These are phyloP conservation scores for Dendrocopos noguchii DNA, from an alignment of 2,113 vertebrate species.

Conservation along the genomic window DNA sequence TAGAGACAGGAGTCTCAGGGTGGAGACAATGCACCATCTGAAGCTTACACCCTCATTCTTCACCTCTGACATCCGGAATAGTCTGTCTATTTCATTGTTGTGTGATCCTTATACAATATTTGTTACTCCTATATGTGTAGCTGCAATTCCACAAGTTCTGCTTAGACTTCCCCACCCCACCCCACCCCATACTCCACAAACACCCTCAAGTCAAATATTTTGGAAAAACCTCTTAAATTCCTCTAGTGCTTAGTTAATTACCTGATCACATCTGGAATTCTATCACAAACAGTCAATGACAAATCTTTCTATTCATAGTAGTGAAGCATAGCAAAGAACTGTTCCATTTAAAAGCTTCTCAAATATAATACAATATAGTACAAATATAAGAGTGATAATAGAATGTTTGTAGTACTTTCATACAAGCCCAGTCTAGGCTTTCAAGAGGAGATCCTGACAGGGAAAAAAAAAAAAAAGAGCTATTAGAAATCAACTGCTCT, in stretches of 20 bases:
- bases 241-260: background rate
- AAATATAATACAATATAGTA: background rate
- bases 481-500: background rate
- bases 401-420: background rate
- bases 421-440: background rate
- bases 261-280: background rate
- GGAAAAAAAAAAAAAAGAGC: background rate
- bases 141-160: background rate
- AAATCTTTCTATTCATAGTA: background rate
- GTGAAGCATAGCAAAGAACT: background rate
- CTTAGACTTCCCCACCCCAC: background rate
- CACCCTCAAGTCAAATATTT: background rate
- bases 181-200: background rate
- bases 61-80: background rate
- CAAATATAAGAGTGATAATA: background rate
- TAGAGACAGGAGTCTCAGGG: background rate
- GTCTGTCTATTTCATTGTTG: accelerated
- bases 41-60: background rate
- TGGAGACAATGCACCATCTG: background rate
- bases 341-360: background rate
- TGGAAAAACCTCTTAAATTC: background rate
- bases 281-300: background rate
- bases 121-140: background rate
- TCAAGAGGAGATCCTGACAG: background rate
- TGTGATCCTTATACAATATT: background rate